Conservation (phyloP, 2,113 vertebrate species). For the Poeciliopsis prolifica region DNA sequence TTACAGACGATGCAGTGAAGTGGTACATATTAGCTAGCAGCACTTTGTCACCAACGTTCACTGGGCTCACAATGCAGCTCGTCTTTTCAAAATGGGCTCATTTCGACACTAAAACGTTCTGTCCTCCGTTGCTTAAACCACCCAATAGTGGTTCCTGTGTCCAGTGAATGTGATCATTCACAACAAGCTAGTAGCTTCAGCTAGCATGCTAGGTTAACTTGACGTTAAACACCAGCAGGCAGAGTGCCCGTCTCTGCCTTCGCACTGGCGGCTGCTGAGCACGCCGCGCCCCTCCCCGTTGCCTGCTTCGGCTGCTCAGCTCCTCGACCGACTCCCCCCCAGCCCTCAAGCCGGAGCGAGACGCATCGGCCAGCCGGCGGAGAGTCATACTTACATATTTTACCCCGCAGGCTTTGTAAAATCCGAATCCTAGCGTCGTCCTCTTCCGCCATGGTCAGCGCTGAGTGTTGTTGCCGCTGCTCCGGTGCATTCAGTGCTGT, state of each 20-base stretch:
- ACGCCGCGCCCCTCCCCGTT: conserved; percentile 77
- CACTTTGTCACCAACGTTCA: conserved; percentile 26
- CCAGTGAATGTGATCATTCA: conserved; percentile 56
- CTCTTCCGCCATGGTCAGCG: conserved; percentile 85
- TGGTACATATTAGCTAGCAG: conserved; percentile 42
- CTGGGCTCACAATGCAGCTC: conserved; percentile 4
- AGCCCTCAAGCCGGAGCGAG: neutral
- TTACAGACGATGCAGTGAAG: conserved; percentile 13
- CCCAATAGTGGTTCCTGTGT: neutral
- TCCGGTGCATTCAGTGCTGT: conserved; percentile 75
- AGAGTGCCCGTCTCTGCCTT: conserved; percentile 42
- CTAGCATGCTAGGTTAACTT: conserved; percentile 67
- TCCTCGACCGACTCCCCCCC: conserved; percentile 1
- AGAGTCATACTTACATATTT: conserved; percentile 85
- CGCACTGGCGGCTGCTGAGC: conserved; percentile 51
- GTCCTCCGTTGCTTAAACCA: too few species aligned
- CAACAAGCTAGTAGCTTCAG: conserved; percentile 38
- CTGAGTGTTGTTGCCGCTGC: conserved; percentile 64
- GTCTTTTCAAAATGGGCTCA: neutral
- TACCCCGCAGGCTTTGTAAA: conserved; percentile 87
- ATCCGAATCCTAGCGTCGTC: conserved; percentile 82
- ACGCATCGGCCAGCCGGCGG: conserved; percentile 4
- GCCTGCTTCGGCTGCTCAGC: conserved; percentile 46
- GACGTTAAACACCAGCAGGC: conserved; percentile 47
- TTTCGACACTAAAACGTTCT: neutral